Evolutionary conservation across 2,888 invertebrate genomes (phyloP).

Genomic region (Himalopsyche japonica): DNA sequence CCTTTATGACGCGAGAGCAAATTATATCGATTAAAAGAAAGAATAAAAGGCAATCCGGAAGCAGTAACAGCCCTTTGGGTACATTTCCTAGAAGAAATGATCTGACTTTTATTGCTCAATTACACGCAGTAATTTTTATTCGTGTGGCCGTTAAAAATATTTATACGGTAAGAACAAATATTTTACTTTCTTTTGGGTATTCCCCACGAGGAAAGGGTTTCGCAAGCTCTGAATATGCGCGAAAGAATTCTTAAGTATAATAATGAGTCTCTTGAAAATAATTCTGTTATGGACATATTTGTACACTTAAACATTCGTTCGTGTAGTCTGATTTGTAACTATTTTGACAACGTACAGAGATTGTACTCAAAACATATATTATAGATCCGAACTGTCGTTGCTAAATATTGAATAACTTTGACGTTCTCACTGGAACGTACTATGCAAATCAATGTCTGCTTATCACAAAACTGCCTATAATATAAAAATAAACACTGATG

Average conservation of each 20-base stretch:
- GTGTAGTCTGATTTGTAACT: too few species aligned
- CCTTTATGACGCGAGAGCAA: background rate
- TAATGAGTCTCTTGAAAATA: too few species aligned
- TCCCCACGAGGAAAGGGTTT: background rate
- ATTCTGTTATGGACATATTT: too few species aligned
- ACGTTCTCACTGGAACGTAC: too few species aligned
- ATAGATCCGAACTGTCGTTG: too few species aligned
- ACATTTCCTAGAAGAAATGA: background rate
- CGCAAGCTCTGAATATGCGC: background rate
- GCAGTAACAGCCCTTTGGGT: background rate
- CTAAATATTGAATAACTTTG: too few species aligned
- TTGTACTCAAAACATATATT: too few species aligned
- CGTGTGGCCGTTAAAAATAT: background rate
- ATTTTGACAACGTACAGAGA: too few species aligned
- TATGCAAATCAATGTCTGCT: too few species aligned
- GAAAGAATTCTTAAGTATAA: background rate
- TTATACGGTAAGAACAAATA: background rate
- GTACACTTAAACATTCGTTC: too few species aligned
- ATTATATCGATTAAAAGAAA: background rate
- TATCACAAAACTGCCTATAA: too few species aligned
- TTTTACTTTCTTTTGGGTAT: background rate
- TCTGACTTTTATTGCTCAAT: background rate
- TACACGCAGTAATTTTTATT: background rate
- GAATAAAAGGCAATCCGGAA: background rate
- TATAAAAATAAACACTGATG: too few species aligned